Conservation (phyloP, 1,140 invertebrate genomes). For the Phymastichus coffea region DNA sequence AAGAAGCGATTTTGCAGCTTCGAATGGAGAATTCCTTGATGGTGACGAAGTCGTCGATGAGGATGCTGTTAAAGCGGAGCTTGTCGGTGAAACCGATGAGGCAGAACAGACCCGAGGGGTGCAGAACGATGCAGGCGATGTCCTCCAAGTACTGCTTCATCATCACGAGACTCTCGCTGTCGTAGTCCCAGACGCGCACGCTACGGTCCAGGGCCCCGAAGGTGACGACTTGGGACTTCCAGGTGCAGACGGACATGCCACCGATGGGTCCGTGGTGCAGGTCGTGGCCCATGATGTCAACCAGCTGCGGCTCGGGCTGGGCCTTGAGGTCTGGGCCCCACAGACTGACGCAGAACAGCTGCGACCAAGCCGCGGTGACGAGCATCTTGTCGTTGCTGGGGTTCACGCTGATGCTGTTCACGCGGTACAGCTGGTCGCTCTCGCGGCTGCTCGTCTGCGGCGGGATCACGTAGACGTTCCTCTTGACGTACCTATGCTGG, state of each 20-base stretch:
- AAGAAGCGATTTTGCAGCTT: conserved; percentile 68
- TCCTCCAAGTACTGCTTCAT: conserved; percentile 81
- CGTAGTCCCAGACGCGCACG: conserved; percentile 88
- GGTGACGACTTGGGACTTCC: conserved; percentile 88
- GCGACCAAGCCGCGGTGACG: conserved; percentile 64
- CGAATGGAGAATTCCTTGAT: conserved; percentile 75
- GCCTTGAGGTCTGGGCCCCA: conserved; percentile 56
- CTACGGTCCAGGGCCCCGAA: conserved; percentile 77
- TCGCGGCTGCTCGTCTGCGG: conserved; percentile 46
- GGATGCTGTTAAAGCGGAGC: conserved; percentile 78
- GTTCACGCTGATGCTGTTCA: conserved; percentile 61
- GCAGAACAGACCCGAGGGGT: conserved; percentile 83
- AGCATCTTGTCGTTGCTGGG: conserved; percentile 60
- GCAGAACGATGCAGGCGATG: conserved; percentile 75
- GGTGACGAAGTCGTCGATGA: conserved; percentile 83
- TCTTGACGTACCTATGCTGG: conserved; percentile 62
- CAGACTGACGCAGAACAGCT: conserved; percentile 62
- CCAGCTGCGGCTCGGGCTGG: conserved; percentile 45
- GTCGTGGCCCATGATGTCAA: conserved; percentile 65
- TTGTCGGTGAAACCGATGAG: conserved; percentile 90
- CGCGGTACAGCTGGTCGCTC: conserved; percentile 50
- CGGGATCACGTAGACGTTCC: conserved; percentile 62
- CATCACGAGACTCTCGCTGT: conserved; percentile 74
- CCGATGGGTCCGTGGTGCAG: conserved; percentile 80
- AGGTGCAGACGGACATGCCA: conserved; percentile 76